Evolutionary conservation across 2,888 invertebrate genomes (phyloP).

Genomic region (Agrotis ipsilon): DNA sequence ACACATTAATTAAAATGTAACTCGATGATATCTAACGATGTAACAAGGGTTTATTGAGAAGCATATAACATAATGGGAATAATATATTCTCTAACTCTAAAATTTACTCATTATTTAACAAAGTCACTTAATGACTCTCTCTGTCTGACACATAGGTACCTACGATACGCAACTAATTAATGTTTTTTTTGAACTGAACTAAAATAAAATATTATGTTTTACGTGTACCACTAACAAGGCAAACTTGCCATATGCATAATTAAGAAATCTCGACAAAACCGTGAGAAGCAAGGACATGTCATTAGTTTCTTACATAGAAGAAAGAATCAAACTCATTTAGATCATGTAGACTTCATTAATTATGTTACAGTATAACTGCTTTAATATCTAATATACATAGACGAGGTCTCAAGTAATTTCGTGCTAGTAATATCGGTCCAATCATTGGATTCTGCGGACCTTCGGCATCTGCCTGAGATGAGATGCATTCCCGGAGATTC

Average conservation of each 20-base stretch:
- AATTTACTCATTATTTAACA: not conserved
- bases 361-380: not conserved
- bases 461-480: constrained; percentile 28
- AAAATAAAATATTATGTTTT: too few species aligned
- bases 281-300: not conserved
- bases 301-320: not conserved
- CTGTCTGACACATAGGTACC: not conserved
- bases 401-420: constrained; percentile 15
- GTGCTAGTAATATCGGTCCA: constrained; percentile 19
- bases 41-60: not conserved
- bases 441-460: constrained; percentile 40
- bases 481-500: constrained; percentile 47
- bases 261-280: not conserved
- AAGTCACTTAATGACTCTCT: not conserved
- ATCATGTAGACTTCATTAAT: too few species aligned
- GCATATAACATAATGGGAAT: not conserved
- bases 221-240: too few species aligned
- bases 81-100: not conserved
- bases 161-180: too few species aligned
- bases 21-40: constrained; percentile 20
- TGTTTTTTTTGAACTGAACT: too few species aligned
- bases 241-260: too few species aligned
- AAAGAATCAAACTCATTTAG: not conserved
- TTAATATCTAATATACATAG: constrained; percentile 26
- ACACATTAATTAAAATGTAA: constrained; percentile 48